Evolutionary conservation across 2,888 invertebrate species (phyloP), one percentile per base, ranked within the genome.

Genomic region (Cataglyphis albicans): DNA sequence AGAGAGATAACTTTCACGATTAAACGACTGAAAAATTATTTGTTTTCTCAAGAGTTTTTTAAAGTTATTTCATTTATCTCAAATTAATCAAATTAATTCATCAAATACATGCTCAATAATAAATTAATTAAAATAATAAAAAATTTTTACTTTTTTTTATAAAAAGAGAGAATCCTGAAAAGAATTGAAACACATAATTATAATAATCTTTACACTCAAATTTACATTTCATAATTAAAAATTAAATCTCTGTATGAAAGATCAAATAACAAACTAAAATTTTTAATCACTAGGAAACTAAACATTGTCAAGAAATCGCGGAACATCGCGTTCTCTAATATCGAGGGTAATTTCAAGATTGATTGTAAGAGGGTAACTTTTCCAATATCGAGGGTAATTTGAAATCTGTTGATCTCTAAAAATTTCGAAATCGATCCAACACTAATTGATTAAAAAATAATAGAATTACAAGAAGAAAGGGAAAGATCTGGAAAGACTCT

Each of bases 81-180:
- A 63, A 61, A 63, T 74, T 63, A 52, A 52, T 44, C 0, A 44
- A n/a, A 44, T 74, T 21, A 41, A 10, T 15, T 44, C 41, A n/a
- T 74, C 32, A 35, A 12, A n/a, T 48, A 55, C 21, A 52, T 21
- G 3, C 55, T 63, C 15, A 63, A 63, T 21, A 2, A 0, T 52
- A 35, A 75, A 44, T 41, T 32, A 44, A 44, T 63, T 44, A 2
- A 74, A 63, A 61, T 74, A 61, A 61, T 61, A 25, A 29, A 21
- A 21, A 21, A 21, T 21, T 21, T 21, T 21, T 21, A 21, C 21
- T 21, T 21, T 61, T 15, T 44, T 48, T 48, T n/a, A 48, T 59
- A 52, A 52, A n/a, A 52, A 52, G 52, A 52, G 6, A 48, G 7
- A 52, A 52, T 52, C 7, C 1, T 73, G 6, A 4, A 25, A 59